A percentile compares a stretch with the other conserved stretches of the same genome.
These are phyloP conservation scores for Hypanus sabinus DNA, from an alignment of 2,113 vertebrate genomes.

Conservation along the genomic window DNA sequence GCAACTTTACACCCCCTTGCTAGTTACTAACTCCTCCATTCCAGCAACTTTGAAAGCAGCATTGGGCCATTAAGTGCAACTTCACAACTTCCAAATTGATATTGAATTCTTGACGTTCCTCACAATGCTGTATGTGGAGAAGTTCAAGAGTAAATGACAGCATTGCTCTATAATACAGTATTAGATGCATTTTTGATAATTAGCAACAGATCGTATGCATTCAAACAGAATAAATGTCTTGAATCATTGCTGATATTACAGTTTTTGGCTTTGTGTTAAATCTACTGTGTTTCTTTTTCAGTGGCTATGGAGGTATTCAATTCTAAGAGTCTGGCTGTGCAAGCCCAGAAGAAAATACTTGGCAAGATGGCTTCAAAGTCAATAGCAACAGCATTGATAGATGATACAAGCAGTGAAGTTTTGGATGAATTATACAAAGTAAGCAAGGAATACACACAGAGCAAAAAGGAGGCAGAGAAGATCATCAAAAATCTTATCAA, in stretches of 20 bases:
- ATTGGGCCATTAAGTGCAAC: no score
- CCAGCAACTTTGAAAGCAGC: no score
- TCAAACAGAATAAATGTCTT: neutral
- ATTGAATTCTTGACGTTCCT: no score
- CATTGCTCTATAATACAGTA: no score
- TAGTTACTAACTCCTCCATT: no score
- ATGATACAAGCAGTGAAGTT: slow-evolving; percentile 77
- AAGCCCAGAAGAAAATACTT: slow-evolving; percentile 79
- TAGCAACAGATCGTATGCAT: neutral
- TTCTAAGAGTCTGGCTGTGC: slow-evolving; percentile 75
- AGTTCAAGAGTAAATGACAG: no score
- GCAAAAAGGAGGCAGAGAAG: slow-evolving; percentile 70
- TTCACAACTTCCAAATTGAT: no score
- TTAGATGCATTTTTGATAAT: no score
- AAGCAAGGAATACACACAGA: slow-evolving; percentile 71
- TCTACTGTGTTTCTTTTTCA: slow-evolving; percentile 38
- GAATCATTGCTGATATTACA: neutral
- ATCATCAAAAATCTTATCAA: slow-evolving; percentile 79
- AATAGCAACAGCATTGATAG: slow-evolving; percentile 69
- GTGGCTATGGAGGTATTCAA: slow-evolving; percentile 73
- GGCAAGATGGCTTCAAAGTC: slow-evolving; percentile 78
- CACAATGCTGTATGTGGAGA: no score
- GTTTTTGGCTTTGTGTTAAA: neutral
- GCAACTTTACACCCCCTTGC: no score
- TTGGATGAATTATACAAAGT: slow-evolving; percentile 74